Evolutionary conservation across 2,113 vertebrate species (phyloP).

Genomic region (Lycaon pictus): DNA sequence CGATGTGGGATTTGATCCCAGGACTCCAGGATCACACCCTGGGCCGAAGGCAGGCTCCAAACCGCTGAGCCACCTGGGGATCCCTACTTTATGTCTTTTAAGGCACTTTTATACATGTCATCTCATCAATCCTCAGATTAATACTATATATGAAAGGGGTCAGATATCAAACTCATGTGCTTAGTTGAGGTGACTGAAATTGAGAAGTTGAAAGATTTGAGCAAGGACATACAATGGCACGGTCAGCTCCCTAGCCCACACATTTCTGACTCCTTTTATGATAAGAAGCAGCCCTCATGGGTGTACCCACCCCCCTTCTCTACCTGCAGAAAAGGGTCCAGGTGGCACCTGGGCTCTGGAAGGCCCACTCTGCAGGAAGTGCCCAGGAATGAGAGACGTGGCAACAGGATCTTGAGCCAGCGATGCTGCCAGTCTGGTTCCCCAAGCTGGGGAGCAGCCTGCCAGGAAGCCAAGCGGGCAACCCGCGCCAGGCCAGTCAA

Average conservation of each 20-base stretch:
- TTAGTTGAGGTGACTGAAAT: not conserved
- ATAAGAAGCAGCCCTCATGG: not conserved
- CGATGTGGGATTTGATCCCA: not conserved
- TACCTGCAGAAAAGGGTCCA: not conserved
- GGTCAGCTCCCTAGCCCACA: rapidly evolving
- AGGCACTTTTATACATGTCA: not conserved
- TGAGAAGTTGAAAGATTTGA: not conserved
- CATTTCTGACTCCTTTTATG: not conserved
- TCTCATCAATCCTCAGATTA: not conserved
- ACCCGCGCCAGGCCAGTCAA: not conserved
- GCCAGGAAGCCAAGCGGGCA: not conserved
- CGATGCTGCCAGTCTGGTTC: constrained; percentile 69
- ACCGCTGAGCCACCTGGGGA: not conserved
- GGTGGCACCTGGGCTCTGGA: not conserved
- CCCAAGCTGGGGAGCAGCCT: constrained; percentile 42
- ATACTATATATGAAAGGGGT: not conserved
- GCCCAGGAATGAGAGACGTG: not conserved
- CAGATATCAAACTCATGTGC: not conserved
- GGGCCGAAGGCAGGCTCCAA: not conserved
- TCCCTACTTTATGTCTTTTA: not conserved
- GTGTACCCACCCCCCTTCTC: not conserved
- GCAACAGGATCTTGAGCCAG: not conserved
- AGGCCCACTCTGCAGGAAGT: not conserved
- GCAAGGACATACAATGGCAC: not conserved
- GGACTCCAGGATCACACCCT: not conserved